Percentiles rank a stretch among this genome's conserved stretches.
Conservation (phyloP, 1,140 invertebrate genomes). For the Arion vulgaris region DNA sequence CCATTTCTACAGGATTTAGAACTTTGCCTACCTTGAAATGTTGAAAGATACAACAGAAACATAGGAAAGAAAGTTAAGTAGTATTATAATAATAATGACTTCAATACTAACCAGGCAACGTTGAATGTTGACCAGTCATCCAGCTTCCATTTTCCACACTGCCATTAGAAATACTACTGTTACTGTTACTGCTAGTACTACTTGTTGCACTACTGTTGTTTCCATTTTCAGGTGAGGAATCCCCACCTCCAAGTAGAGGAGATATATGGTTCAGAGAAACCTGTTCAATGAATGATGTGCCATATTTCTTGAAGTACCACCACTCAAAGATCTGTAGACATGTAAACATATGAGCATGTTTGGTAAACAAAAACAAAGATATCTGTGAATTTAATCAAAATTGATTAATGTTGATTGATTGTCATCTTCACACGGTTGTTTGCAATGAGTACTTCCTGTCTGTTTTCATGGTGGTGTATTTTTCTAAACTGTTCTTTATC, state of each 20-base stretch:
- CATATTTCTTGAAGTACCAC: constrained; percentile 99
- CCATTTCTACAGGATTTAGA: too few species aligned
- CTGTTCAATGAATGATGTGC: constrained; percentile 97
- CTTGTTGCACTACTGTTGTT: neutral
- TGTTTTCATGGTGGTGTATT: too few species aligned
- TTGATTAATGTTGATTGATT: too few species aligned
- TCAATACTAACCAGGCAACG: constrained; percentile 44
- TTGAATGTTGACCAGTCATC: constrained; percentile 28
- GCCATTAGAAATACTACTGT: constrained; percentile 20
- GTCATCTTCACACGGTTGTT: too few species aligned
- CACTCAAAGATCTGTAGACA: constrained; percentile 94
- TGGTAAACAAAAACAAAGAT: neutral
- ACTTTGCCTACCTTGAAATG: too few species aligned
- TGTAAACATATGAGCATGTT: constrained; percentile 43
- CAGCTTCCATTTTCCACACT: constrained; percentile 32
- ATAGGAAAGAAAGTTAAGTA: too few species aligned
- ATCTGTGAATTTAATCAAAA: neutral
- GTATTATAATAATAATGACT: too few species aligned
- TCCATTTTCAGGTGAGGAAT: constrained; percentile 64
- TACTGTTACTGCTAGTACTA: constrained; percentile 19
- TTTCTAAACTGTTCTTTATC: too few species aligned
- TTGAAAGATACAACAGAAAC: too few species aligned
- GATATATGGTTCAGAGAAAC: constrained; percentile 95
- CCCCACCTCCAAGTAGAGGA: constrained; percentile 90
- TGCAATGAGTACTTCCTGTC: too few species aligned